Conservation (phyloP, 2,888 invertebrate genomes). For the Petrolisthes cinctipes region DNA sequence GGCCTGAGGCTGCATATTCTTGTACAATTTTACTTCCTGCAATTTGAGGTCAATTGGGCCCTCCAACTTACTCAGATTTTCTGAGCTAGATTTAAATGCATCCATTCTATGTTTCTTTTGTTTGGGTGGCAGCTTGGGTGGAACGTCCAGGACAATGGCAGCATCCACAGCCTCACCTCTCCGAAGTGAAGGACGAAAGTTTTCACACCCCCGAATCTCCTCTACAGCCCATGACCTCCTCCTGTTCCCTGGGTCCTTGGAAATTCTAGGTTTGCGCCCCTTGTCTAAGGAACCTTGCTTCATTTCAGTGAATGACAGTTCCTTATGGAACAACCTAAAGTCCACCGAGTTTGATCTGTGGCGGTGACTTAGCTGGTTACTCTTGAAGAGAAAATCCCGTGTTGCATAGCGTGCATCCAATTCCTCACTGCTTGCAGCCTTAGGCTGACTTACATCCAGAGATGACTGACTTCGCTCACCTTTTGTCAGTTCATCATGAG, state of each 20-base stretch:
- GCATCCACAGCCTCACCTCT: slow-evolving; percentile 57
- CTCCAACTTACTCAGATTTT: slow-evolving; percentile 51
- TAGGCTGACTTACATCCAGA: slow-evolving; percentile 45
- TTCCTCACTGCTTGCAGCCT: slow-evolving; percentile 61
- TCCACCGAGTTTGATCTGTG: slow-evolving; percentile 64
- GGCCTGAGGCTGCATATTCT: not conserved
- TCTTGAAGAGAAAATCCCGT: slow-evolving; percentile 38
- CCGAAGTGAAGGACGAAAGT: slow-evolving; percentile 26
- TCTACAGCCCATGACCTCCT: slow-evolving; percentile 64
- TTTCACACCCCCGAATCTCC: slow-evolving; percentile 27
- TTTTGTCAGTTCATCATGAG: slow-evolving; percentile 49
- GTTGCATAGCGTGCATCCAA: slow-evolving; percentile 40
- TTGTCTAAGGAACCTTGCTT: slow-evolving; percentile 57
- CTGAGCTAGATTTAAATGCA: slow-evolving; percentile 39
- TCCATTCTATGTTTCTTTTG: slow-evolving; percentile 41
- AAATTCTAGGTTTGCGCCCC: slow-evolving; percentile 43
- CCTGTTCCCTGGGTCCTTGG: slow-evolving; percentile 58
- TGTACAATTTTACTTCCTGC: slow-evolving; percentile 32
- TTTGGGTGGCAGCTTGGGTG: slow-evolving; percentile 63
- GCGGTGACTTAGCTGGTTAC: slow-evolving; percentile 48
- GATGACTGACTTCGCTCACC: slow-evolving; percentile 35
- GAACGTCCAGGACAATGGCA: slow-evolving; percentile 59
- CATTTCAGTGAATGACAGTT: slow-evolving; percentile 44
- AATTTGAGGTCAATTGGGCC: slow-evolving; percentile 51
- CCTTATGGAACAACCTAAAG: slow-evolving; percentile 55